These are phyloP conservation scores for Mareca strepera DNA, from an alignment of 2,797 vertebrate genomes.

Conservation along the genomic window DNA sequence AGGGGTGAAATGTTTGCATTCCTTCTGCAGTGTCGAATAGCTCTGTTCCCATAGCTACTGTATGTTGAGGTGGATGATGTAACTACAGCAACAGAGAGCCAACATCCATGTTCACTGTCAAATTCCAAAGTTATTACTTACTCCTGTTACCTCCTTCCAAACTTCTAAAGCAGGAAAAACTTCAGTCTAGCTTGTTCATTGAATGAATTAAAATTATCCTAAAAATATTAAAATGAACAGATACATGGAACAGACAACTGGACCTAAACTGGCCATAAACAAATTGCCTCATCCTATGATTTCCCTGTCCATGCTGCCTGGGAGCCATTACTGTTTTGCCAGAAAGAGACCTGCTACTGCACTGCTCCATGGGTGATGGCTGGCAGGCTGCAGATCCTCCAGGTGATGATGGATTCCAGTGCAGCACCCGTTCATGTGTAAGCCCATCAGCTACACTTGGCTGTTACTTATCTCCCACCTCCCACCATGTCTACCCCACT, in stretches of 20 bases:
- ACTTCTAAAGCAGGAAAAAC: slow-evolving; percentile 1
- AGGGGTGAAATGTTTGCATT: slow-evolving; percentile 55
- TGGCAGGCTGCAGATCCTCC: not conserved
- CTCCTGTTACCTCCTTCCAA: slow-evolving; percentile 1
- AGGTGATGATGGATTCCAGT: not conserved
- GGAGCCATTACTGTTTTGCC: not conserved
- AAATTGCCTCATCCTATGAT: not conserved
- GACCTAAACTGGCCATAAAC: not conserved
- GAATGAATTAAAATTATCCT: not conserved
- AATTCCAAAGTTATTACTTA: slow-evolving; percentile 37
- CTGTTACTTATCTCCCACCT: not conserved
- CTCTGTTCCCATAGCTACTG: slow-evolving; percentile 68
- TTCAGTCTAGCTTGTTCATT: not conserved
- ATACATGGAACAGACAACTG: not conserved
- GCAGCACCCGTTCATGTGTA: not conserved
- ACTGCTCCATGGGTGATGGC: not conserved
- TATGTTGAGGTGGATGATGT: slow-evolving; percentile 41
- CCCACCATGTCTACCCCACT: not conserved
- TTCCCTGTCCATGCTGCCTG: not conserved
- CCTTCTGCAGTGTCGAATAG: slow-evolving; percentile 28
- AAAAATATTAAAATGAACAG: not conserved
- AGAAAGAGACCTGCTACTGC: not conserved
- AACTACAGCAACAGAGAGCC: slow-evolving; percentile 48
- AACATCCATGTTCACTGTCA: slow-evolving; percentile 29
- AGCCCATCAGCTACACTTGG: not conserved